These are phyloP conservation scores for Ypsolopha scabrella DNA, from an alignment of 2,888 invertebrate genomes.

Conservation along the genomic window DNA sequence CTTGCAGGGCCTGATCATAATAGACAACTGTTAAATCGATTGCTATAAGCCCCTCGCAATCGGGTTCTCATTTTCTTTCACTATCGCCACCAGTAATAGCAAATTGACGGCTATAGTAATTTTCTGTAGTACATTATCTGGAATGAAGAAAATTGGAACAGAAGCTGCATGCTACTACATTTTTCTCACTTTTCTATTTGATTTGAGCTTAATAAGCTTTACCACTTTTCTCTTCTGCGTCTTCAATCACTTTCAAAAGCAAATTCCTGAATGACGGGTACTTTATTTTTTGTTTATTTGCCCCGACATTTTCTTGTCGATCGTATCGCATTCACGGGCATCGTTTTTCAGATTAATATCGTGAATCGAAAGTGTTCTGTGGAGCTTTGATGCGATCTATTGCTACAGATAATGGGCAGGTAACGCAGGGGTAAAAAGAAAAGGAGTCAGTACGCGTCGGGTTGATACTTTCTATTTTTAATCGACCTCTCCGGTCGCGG, in stretches of 20 bases:
- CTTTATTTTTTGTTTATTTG: conserved; percentile 1
- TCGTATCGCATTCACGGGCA: neutral
- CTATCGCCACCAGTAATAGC: conserved; percentile 8
- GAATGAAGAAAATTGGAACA: neutral
- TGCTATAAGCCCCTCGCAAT: conserved; percentile 32
- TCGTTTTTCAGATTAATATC: conserved; percentile 1
- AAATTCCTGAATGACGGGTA: neutral
- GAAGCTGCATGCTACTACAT: neutral
- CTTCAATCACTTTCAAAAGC: conserved; percentile 1
- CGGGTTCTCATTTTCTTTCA: conserved; percentile 30
- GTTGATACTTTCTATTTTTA: conserved; percentile 67
- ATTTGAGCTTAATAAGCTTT: neutral
- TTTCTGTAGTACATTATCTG: neutral
- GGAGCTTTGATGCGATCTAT: conserved; percentile 36
- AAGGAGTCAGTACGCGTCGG: conserved; percentile 49
- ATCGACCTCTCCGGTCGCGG: conserved; percentile 56
- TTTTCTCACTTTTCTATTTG: neutral
- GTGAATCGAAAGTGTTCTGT: conserved; percentile 38
- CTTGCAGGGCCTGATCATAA: conserved; percentile 31
- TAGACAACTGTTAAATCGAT: conserved; percentile 44
- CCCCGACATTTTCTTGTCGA: neutral
- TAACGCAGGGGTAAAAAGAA: conserved; percentile 56
- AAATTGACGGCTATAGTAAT: neutral
- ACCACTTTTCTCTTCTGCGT: neutral
- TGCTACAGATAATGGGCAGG: conserved; percentile 42